A percentile compares a stretch with the other conserved stretches of the same genome.
These are phyloP conservation scores for Eulemur coronatus DNA, from an alignment of 2,797 vertebrate species.

Conservation along the genomic window DNA sequence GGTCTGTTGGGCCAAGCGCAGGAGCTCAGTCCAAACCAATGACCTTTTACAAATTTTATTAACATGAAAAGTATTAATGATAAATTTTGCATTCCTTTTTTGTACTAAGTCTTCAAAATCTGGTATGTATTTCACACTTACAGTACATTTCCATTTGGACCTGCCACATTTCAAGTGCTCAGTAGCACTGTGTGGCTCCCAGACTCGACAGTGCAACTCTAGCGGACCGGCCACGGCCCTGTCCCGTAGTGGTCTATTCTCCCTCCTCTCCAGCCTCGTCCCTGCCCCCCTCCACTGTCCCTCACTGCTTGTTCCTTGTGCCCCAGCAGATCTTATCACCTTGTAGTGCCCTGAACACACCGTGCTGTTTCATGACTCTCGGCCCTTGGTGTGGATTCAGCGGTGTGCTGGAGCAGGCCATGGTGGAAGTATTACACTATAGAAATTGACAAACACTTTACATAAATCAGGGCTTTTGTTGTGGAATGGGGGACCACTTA, in stretches of 20 bases:
- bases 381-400: not conserved
- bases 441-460: not conserved
- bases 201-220: not conserved
- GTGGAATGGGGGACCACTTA: not conserved
- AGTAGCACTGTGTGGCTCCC: too few species aligned
- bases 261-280: not conserved
- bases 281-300: rapidly evolving
- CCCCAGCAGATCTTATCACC: not conserved
- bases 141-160: not conserved
- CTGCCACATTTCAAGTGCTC: not conserved
- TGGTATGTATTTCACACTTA: not conserved
- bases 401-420: too few species aligned
- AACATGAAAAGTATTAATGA: not conserved
- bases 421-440: not conserved
- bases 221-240: not conserved
- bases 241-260: rapidly evolving
- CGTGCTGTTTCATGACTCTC: not conserved
- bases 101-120: not conserved
- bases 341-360: not conserved
- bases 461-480: not conserved
- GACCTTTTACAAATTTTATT: not conserved
- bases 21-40: not conserved
- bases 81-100: not conserved
- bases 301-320: not conserved
- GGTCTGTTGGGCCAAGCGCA: not conserved